Base-by-base conservation (phyloP, 2,797 vertebrate species). In the Tenualosa ilisha region DNA sequence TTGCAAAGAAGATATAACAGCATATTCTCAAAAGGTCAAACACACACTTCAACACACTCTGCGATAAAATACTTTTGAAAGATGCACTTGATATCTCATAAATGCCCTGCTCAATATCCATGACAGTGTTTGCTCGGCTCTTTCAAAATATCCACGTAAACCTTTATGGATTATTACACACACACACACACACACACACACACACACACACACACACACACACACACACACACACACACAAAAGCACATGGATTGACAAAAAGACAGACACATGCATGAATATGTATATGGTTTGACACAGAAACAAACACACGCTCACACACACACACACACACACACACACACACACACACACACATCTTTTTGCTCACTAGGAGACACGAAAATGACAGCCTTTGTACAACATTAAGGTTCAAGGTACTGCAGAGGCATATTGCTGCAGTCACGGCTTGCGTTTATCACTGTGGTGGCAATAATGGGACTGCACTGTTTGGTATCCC, bases 371-470 rank as follows among this genome's bases (percentile, higher is more conserved):
- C 15, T 56, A 15, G 15, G 53, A 56, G 17, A 56, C 15, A 13
- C 17, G 22, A 26, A 24, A 65, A 22, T 65, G 8, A 1, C 61
- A 11, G n/a, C 61, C 22, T 26, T n/a, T 7, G 40, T 56, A 54
- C 56, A 72, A 26, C 63, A 84, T 26, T 65, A 81, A 61, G 83
- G 82, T 4, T 6, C 4, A 22, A 56, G 53, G 53, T 20, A 82
- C 24, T 49, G 24, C 26, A 83, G 82, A 20, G 53, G 46, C 79
- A 20, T 63, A 84, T 49, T 84, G 50, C 75, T 72, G 82, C 81
- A 75, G 75, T 50, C 26, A 59, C 46, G 81, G 59, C 59, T 4
- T 81, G n/a, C 6, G n/a, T 86, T 83, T 84, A 65, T 84, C 54
- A 83, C 56, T 81, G 49, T 81, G 81, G 68, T 31, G 43, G 61